Evolutionary conservation across 2,113 vertebrate species (phyloP).

Genomic region (Cnemophilus loriae): DNA sequence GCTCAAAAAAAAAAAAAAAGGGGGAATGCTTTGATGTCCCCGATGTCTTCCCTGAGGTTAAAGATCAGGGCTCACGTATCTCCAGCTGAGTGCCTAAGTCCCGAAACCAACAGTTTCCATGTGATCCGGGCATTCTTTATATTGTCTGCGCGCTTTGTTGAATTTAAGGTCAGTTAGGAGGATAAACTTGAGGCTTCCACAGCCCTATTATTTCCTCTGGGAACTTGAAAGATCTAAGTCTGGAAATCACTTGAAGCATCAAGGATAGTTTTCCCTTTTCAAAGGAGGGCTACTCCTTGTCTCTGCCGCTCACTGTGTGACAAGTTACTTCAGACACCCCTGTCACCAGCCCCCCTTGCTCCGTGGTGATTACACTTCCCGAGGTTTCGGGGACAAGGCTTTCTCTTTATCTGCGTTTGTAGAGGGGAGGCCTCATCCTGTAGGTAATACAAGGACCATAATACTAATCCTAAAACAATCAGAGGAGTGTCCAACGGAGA

Average conservation of each 20-base stretch:
- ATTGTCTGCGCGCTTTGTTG: slow-evolving; percentile 39
- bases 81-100: slow-evolving; percentile 54
- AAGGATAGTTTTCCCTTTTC: slow-evolving; percentile 32
- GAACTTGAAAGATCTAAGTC: slow-evolving; percentile 59
- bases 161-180: slow-evolving; percentile 59
- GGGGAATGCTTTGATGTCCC: slow-evolving; percentile 61
- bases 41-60: slow-evolving; percentile 28
- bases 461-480: slow-evolving; percentile 54
- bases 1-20: not conserved
- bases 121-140: slow-evolving; percentile 45
- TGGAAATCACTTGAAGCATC: slow-evolving; percentile 48
- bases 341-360: not conserved
- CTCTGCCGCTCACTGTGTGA: slow-evolving; percentile 8
- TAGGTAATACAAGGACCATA: slow-evolving; percentile 45
- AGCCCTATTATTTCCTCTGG: slow-evolving; percentile 51
- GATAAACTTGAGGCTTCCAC: slow-evolving; percentile 55
- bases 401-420: slow-evolving; percentile 34
- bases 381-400: slow-evolving; percentile 20
- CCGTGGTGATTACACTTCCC: not conserved
- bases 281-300: not conserved
- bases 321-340: slow-evolving; percentile 34
- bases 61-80: slow-evolving; percentile 50
- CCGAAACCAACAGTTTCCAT: slow-evolving; percentile 46
- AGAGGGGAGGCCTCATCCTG: slow-evolving; percentile 4
- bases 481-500: not conserved